Conservation (phyloP, 2,888 invertebrate species). For the Habroteleia sp. region DNA sequence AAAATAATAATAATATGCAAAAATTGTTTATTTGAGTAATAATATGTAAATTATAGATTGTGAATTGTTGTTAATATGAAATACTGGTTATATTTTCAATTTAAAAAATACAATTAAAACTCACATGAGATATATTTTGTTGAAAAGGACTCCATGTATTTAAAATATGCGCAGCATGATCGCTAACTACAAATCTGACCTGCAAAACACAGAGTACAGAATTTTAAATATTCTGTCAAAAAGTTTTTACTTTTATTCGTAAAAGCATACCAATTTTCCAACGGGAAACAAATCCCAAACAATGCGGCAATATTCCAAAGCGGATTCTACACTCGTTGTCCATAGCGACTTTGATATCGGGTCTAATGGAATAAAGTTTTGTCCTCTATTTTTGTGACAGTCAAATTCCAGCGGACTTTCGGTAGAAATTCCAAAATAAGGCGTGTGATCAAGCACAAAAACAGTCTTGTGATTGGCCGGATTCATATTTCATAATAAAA, state of each 20-base stretch:
- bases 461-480: slow-evolving; percentile 96
- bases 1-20: no score
- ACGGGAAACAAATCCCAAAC: slow-evolving; percentile 98
- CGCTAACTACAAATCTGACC: slow-evolving; percentile 93
- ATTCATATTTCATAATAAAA: slow-evolving; percentile 82
- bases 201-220: no score
- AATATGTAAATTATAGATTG: no score
- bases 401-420: slow-evolving; percentile 93
- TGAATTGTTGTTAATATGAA: no score
- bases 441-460: slow-evolving; percentile 96
- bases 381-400: slow-evolving; percentile 81
- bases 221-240: no score
- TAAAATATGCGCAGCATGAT: slow-evolving; percentile 90
- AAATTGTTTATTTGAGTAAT: no score
- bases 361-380: slow-evolving; percentile 88
- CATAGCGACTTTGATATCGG: slow-evolving; percentile 96
- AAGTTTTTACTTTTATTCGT: no score
- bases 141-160: slow-evolving; percentile 92
- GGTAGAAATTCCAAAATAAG: slow-evolving; percentile 92
- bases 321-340: slow-evolving; percentile 97
- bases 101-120: no score
- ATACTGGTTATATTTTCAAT: no score
- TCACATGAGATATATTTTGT: slow-evolving; percentile 92
- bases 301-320: slow-evolving; percentile 97
- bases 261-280: slow-evolving; percentile 92